Base-by-base conservation (phyloP, 2,113 vertebrate species). In the Eclectus roratus region DNA sequence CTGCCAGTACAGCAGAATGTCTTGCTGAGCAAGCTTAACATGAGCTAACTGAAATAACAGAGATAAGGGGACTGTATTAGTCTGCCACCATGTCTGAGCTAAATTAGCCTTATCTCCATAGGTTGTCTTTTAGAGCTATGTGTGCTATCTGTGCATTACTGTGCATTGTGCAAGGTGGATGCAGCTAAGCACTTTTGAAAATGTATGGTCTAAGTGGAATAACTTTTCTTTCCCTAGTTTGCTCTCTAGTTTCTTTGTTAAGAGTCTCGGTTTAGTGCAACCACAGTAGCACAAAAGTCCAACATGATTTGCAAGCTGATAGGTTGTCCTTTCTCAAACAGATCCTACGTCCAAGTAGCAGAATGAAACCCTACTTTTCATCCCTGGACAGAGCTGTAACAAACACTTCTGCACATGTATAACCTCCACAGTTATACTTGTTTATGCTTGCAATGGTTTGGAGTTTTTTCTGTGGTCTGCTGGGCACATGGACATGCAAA, bases 31-130 rank as follows among this genome's bases (percentile, higher is more conserved):
- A 92, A 93, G 80, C 37, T 88, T 16, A 83, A 33, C 71, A 53
- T 53, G 72, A 94, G 64, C 60, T 95, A 74, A 90, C 76, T 93
- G 63, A 95, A 97, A 83, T 92, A 96, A 88, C 72, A 86, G 50
- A 88, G 92, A 92, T 92, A 95, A 97, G 85, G 68, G 60, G 8
- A 37, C 64, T 60, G 46, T 43, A 35, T 86, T 64, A 91, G 68
- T 94, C 91, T 93, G 80, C 76, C 89, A 86, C 83, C 11, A 33
- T 86, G 91, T 74, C 72, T 93, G 77, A 89, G 55, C 88, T 92
- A 89, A 86, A 86, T 81, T 74, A 74, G 55, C 65, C 35, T 78
- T 92, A 89, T 93, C 88, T 94, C 71, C 12, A 18, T 10, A 82
- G 33, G 78, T 31, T 88, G 66, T 33, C 64, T 77, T 88, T 91